Evolutionary conservation across 2,113 vertebrate genomes (phyloP).

Genomic region (Phocoena phocoena): DNA sequence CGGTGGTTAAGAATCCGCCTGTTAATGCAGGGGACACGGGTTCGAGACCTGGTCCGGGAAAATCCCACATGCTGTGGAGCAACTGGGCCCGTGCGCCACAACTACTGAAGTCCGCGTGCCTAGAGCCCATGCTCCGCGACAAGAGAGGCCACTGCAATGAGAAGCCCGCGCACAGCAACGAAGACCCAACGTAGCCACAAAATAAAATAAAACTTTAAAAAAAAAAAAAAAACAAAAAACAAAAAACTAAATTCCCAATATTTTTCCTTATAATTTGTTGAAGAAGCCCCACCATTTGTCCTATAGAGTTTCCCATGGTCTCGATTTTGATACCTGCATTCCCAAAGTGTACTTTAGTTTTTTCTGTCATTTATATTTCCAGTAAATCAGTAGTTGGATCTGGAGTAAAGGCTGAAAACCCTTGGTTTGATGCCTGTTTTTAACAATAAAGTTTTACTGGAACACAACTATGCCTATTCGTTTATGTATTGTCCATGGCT

Average conservation of each 20-base stretch:
- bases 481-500: neutral
- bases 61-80: no score
- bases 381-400: neutral
- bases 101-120: no score
- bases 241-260: neutral
- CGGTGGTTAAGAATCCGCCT: no score
- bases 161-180: no score
- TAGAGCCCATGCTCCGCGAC: no score
- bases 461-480: neutral
- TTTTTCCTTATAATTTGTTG: conserved; percentile 3
- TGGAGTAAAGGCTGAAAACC: neutral
- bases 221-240: no score
- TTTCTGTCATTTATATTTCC: neutral
- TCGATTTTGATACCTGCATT: neutral
- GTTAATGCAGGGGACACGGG: no score
- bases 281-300: neutral
- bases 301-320: neutral
- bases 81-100: no score
- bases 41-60: no score
- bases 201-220: no score
- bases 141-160: no score
- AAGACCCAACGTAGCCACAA: no score
- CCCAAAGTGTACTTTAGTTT: neutral
- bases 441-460: neutral
- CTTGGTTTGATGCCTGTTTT: neutral